A percentile compares a stretch with the other conserved stretches of the same genome.
Conservation (phyloP, 2,888 invertebrate genomes). For the Amiota communis region DNA sequence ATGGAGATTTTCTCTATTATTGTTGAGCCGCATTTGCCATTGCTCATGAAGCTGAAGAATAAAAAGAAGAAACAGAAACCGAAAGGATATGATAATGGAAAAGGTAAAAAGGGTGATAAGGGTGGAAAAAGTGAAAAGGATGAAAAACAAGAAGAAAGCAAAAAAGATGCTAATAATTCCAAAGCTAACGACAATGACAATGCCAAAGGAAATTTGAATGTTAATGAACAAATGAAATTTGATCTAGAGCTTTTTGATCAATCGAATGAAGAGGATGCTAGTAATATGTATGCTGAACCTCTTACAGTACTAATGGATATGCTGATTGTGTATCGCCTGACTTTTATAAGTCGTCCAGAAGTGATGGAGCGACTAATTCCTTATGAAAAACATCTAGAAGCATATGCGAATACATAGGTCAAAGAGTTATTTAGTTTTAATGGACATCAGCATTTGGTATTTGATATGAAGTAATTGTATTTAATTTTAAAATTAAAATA, state of each 20-base stretch:
- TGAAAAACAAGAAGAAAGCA: neutral
- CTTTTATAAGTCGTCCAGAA: conserved; percentile 52
- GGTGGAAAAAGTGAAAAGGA: neutral
- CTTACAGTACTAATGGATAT: conserved; percentile 56
- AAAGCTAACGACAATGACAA: conserved; percentile 20
- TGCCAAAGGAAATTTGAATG: too few relatives aligned
- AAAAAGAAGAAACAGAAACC: conserved; percentile 11
- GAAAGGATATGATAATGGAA: neutral
- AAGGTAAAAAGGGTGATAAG: neutral
- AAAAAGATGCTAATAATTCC: neutral
- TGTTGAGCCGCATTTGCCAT: conserved; percentile 40
- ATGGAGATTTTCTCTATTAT: conserved; percentile 60
- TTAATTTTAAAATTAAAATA: too few relatives aligned
- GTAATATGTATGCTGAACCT: conserved; percentile 69
- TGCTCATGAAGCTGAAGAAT: too few relatives aligned
- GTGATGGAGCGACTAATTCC: conserved; percentile 37
- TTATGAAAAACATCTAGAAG: neutral
- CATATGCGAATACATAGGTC: neutral
- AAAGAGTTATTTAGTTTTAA: conserved; percentile 38
- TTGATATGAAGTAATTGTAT: conserved; percentile 17
- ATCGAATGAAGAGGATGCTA: conserved; percentile 51
- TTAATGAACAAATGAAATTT: neutral
- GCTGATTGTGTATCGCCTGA: conserved; percentile 49
- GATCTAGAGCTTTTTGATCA: conserved; percentile 67
- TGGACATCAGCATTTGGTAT: too few relatives aligned